Conservation (phyloP, 2,888 invertebrate genomes). For the Drosophila nigritarsus region DNA sequence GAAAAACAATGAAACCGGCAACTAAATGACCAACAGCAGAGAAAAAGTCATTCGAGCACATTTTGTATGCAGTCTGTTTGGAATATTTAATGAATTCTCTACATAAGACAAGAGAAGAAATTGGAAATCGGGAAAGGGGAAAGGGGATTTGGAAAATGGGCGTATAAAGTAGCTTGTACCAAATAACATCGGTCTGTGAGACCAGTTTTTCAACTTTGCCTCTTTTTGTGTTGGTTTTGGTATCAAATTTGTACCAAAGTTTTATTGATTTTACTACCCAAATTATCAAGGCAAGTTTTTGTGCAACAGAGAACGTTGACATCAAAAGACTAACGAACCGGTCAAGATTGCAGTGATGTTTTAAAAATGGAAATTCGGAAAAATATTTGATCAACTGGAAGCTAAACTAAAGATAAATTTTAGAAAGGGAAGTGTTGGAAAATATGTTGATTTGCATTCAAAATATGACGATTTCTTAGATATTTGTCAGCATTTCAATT, state of each 20-base stretch:
- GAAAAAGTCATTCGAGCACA: conserved; percentile 47
- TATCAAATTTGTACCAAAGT: conserved; percentile 18
- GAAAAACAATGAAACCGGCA: conserved; percentile 67
- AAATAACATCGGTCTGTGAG: conserved; percentile 2
- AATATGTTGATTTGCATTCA: background rate
- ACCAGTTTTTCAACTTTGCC: conserved; percentile 25
- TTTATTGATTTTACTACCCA: conserved; percentile 41
- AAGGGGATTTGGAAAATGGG: conserved; percentile 13
- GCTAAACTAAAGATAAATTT: background rate
- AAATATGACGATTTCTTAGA: background rate
- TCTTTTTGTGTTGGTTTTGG: conserved; percentile 10
- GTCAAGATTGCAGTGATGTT: background rate
- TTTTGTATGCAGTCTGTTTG: conserved; percentile 60
- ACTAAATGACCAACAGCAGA: conserved; percentile 62
- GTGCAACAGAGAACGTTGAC: background rate
- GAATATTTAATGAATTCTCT: conserved; percentile 73
- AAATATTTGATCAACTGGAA: background rate
- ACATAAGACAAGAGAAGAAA: background rate
- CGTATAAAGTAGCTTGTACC: background rate
- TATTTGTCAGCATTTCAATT: conserved; percentile 2
- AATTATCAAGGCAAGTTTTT: conserved; percentile 33
- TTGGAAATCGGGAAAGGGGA: background rate
- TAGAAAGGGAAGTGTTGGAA: background rate
- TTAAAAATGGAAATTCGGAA: conserved; percentile 1
- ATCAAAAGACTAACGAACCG: conserved; percentile 2